phyloP scores from a whole-genome alignment of 2,797 vertebrate genomes.

The Lutra lutra region DNA sequence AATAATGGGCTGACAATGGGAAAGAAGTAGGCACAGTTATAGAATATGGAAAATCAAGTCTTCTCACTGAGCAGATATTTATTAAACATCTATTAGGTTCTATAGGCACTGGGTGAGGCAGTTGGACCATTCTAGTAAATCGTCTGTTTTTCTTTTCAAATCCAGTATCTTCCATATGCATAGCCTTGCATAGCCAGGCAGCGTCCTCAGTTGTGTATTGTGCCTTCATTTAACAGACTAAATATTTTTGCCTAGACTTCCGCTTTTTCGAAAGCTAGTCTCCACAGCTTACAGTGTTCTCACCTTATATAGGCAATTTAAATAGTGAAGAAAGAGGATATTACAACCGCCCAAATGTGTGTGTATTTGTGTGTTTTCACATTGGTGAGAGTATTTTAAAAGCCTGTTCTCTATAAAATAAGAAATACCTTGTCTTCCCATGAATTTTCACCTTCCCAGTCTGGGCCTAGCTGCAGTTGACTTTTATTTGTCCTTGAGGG shows the following conservation, averaged over 20 bases:
- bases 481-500: conserved; percentile 46
- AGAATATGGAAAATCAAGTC: background rate
- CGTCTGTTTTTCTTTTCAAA: background rate
- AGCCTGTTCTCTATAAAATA: background rate
- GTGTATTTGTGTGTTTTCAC: background rate
- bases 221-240: background rate
- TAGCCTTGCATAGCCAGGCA: background rate
- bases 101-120: background rate
- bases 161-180: background rate
- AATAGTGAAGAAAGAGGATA: background rate
- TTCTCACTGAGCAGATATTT: background rate
- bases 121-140: background rate
- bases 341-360: background rate
- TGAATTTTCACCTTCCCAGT: background rate
- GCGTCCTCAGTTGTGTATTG: background rate
- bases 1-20: background rate
- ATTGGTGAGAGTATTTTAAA: background rate
- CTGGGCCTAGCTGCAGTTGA: background rate
- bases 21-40: background rate
- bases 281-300: background rate
- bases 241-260: background rate
- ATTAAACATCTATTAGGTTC: background rate
- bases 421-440: background rate
- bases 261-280: background rate
- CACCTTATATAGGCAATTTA: background rate